These are phyloP conservation scores for Ophioninae sp. DNA, from an alignment of 2,888 invertebrate species.

Conservation along the genomic window DNA sequence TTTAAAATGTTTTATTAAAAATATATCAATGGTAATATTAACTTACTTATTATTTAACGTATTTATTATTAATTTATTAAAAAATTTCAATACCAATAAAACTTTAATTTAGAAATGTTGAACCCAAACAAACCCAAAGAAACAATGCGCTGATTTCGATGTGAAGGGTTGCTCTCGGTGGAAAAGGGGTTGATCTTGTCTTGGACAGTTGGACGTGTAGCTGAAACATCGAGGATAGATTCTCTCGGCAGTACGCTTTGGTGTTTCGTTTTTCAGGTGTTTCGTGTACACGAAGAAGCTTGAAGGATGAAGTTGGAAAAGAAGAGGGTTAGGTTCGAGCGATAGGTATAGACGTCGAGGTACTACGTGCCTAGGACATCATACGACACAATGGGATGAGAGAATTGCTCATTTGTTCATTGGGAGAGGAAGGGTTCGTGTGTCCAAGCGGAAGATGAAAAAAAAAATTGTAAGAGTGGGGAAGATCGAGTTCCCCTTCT, in stretches of 20 bases:
- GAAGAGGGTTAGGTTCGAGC: slow-evolving; percentile 69
- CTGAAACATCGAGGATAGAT: slow-evolving; percentile 41
- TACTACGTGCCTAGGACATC: slow-evolving; percentile 78
- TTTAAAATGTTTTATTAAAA: no score
- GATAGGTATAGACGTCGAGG: slow-evolving; percentile 61
- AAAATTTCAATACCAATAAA: no score
- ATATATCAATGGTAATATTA: no score
- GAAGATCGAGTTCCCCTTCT: slow-evolving; percentile 11
- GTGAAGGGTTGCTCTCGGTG: slow-evolving; percentile 22
- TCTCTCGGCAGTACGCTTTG: slow-evolving; percentile 31
- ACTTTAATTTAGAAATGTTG: no score
- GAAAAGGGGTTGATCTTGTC: slow-evolving; percentile 21
- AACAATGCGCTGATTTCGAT: slow-evolving; percentile 78
- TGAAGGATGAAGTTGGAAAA: slow-evolving; percentile 54
- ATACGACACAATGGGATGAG: slow-evolving; percentile 77
- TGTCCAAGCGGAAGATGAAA: slow-evolving; percentile 26
- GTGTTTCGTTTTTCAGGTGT: not conserved
- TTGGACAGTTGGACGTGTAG: slow-evolving; percentile 38
- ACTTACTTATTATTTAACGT: no score
- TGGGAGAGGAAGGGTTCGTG: slow-evolving; percentile 71
- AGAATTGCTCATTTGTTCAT: slow-evolving; percentile 80
- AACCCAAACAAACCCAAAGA: slow-evolving; percentile 42
- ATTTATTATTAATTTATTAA: no score
- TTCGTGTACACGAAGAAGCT: slow-evolving; percentile 52
- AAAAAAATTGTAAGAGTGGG: slow-evolving; percentile 36